Percentiles rank a stretch among this genome's conserved stretches.
Evolutionary conservation across 1,140 invertebrate species (phyloP).

Genomic region (Papilio helenus): DNA sequence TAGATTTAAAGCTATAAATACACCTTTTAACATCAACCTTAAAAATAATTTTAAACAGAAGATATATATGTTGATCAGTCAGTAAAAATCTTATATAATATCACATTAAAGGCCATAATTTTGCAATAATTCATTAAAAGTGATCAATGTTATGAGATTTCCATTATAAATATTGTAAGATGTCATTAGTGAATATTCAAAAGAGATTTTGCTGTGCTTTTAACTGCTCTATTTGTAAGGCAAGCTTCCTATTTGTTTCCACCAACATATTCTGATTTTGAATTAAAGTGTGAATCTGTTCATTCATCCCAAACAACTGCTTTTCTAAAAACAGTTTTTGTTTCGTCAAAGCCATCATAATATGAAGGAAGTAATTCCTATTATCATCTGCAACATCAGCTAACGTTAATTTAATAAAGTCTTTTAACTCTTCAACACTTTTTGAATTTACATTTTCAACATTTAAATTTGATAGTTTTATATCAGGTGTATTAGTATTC

Average conservation of each 20-base stretch:
- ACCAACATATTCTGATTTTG: slow-evolving; percentile 72
- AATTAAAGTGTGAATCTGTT: slow-evolving; percentile 67
- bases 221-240: slow-evolving; percentile 77
- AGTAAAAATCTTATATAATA: slow-evolving; percentile 35
- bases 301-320: slow-evolving; percentile 64
- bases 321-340: slow-evolving; percentile 79
- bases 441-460: slow-evolving; percentile 55
- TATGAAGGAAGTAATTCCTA: slow-evolving; percentile 74
- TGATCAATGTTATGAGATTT: slow-evolving; percentile 1
- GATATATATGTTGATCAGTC: slow-evolving; percentile 4
- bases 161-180: slow-evolving; percentile 33
- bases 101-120: slow-evolving; percentile 29
- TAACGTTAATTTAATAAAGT: slow-evolving; percentile 72
- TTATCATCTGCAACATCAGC: slow-evolving; percentile 76
- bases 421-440: slow-evolving; percentile 74
- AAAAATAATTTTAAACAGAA: slow-evolving; percentile 8
- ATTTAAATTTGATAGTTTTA: slow-evolving; percentile 50
- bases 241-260: slow-evolving; percentile 75
- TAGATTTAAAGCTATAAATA: slow-evolving; percentile 29
- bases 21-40: slow-evolving; percentile 10
- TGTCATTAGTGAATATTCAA: slow-evolving; percentile 42
- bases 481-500: slow-evolving; percentile 53
- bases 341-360: slow-evolving; percentile 79
- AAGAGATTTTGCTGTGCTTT: slow-evolving; percentile 59
- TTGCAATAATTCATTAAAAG: slow-evolving; percentile 30